Percentiles rank a stretch among this genome's conserved stretches.
Evolutionary conservation across 2,113 vertebrate genomes (phyloP).

Genomic region (Brienomyrus brachyistius): DNA sequence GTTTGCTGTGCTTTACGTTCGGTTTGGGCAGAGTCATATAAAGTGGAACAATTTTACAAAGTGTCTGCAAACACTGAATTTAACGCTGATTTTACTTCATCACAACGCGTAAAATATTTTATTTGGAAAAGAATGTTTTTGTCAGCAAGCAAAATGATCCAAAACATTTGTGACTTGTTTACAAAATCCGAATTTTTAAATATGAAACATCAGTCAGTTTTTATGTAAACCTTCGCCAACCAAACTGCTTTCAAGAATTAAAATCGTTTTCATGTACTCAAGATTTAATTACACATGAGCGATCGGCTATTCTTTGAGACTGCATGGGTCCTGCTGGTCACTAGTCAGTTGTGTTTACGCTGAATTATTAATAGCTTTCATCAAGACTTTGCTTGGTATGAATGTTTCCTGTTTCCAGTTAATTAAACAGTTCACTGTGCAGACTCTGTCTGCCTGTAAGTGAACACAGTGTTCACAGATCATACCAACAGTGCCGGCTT

Average conservation of each 20-base stretch:
- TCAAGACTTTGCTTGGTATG: neutral
- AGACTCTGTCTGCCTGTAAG: neutral
- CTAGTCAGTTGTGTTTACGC: neutral
- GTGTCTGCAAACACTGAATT: neutral
- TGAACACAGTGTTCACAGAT: neutral
- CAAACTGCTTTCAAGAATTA: neutral
- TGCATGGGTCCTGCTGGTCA: neutral
- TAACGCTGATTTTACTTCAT: neutral
- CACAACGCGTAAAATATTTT: neutral
- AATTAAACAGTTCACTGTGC: neutral
- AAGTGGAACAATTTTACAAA: neutral
- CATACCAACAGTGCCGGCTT: neutral
- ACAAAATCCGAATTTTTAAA: neutral
- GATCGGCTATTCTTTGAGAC: neutral
- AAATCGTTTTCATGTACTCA: neutral
- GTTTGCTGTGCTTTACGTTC: neutral
- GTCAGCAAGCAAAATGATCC: neutral
- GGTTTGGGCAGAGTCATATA: neutral
- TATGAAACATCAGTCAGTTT: neutral
- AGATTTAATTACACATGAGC: neutral
- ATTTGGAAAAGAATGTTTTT: neutral
- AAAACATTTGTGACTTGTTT: neutral
- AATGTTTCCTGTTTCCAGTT: neutral
- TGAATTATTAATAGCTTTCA: neutral
- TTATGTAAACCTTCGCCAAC: neutral